A percentile compares a stretch with the other conserved stretches of the same genome.
Conservation (phyloP, 2,113 vertebrate species). For the Dasyprocta punctata region DNA sequence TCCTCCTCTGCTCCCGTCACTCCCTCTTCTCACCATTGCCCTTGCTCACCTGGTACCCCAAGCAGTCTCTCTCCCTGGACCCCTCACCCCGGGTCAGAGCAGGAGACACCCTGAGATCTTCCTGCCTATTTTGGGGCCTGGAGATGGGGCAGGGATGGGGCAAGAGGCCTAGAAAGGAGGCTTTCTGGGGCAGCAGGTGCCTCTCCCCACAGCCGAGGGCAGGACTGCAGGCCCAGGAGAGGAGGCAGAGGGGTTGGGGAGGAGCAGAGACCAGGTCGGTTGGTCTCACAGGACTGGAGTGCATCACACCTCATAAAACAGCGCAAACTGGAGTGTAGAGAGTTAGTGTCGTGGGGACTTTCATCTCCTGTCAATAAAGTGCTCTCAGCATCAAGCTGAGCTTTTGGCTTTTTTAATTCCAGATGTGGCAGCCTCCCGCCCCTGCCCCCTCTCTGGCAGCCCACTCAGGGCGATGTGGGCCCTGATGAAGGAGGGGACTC, state of each 20-base stretch:
- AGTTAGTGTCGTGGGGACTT: conserved; percentile 84
- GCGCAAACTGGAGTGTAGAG: conserved; percentile 75
- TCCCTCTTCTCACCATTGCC: not conserved
- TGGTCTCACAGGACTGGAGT: conserved; percentile 81
- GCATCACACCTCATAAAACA: conserved; percentile 87
- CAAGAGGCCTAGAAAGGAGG: not conserved
- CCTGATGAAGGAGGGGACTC: not conserved
- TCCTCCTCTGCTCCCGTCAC: not conserved
- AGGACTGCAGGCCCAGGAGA: conserved; percentile 73
- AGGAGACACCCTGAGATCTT: not conserved
- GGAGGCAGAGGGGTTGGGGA: conserved; percentile 17
- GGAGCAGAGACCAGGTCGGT: conserved; percentile 71
- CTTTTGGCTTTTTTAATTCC: conserved; percentile 82
- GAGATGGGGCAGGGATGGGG: not conserved
- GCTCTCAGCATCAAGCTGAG: conserved; percentile 79
- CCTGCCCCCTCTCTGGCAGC: conserved; percentile 53
- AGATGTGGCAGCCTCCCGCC: conserved; percentile 80
- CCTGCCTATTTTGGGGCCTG: not conserved
- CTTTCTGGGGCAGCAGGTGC: not conserved
- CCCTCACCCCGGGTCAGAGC: no score
- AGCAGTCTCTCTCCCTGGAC: accelerated
- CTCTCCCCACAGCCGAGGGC: no score
- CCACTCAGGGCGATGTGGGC: not conserved
- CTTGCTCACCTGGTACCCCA: no score
- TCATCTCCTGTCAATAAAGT: conserved; percentile 88